Percentiles rank a stretch among this genome's conserved stretches.
These are phyloP conservation scores for Natator depressus DNA, from an alignment of 2,113 vertebrate species.

Conservation along the genomic window DNA sequence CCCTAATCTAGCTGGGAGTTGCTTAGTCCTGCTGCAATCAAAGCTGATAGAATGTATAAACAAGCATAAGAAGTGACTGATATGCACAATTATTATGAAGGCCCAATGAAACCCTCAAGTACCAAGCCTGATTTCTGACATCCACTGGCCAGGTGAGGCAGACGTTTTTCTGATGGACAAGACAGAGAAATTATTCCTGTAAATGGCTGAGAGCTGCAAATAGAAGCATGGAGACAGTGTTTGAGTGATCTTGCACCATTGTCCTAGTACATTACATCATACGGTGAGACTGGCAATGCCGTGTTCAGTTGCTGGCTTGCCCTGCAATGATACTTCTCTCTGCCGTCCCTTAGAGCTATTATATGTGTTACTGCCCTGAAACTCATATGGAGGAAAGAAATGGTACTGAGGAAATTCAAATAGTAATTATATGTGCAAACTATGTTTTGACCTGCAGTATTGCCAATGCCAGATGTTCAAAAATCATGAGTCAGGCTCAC, in stretches of 20 bases:
- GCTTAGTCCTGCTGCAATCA: not conserved
- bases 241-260: not conserved
- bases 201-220: not conserved
- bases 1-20: not conserved
- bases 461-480: not conserved
- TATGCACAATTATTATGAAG: not conserved
- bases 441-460: not conserved
- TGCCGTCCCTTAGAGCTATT: not conserved
- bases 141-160: not conserved
- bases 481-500: not conserved
- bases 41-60: conserved; percentile 28
- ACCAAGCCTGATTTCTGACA: not conserved
- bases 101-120: not conserved
- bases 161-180: not conserved
- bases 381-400: not conserved
- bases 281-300: not conserved
- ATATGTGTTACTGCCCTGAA: not conserved
- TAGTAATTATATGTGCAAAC: accelerated
- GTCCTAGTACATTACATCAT: not conserved
- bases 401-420: accelerated
- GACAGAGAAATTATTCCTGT: not conserved
- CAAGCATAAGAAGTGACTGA: conserved; percentile 18
- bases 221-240: not conserved
- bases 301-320: not conserved
- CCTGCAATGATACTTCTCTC: not conserved